These are phyloP conservation scores for Loris lydekkerianus DNA, from an alignment of 2,797 vertebrate species.

Conservation along the genomic window DNA sequence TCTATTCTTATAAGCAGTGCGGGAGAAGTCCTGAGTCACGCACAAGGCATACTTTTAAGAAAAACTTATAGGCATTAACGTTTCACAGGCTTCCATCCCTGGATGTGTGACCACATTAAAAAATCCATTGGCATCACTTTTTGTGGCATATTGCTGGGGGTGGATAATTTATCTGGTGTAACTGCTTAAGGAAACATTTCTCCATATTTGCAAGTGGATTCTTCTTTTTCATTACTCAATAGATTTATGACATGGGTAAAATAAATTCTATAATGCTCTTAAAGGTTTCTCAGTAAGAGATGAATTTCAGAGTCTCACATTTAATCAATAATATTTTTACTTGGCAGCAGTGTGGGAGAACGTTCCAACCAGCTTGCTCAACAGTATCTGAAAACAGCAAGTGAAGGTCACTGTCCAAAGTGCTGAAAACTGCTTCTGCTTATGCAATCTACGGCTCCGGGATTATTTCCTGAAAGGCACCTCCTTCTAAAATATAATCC, in stretches of 20 bases:
- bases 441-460: conserved; percentile 31
- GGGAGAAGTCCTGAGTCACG: neutral
- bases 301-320: conserved; percentile 47
- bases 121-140: conserved; percentile 57
- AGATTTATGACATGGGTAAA: conserved; percentile 23
- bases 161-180: conserved; percentile 82
- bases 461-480: conserved; percentile 67
- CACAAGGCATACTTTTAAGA: conserved; percentile 17
- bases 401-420: conserved; percentile 27
- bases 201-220: conserved; percentile 21
- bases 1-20: neutral
- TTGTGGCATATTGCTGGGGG: conserved; percentile 71
- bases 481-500: conserved; percentile 26
- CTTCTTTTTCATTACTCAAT: conserved; percentile 28
- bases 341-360: neutral
- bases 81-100: conserved; percentile 36
- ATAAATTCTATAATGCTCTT: conserved; percentile 52
- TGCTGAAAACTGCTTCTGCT: conserved; percentile 61
- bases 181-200: conserved; percentile 74
- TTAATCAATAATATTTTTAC: conserved; percentile 46
- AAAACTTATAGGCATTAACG: conserved; percentile 55
- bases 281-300: conserved; percentile 55
- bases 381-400: neutral
- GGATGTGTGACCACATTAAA: neutral
- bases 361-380: neutral